Evolutionary conservation across 2,888 invertebrate species (phyloP).

Genomic region (Spisula solida): DNA sequence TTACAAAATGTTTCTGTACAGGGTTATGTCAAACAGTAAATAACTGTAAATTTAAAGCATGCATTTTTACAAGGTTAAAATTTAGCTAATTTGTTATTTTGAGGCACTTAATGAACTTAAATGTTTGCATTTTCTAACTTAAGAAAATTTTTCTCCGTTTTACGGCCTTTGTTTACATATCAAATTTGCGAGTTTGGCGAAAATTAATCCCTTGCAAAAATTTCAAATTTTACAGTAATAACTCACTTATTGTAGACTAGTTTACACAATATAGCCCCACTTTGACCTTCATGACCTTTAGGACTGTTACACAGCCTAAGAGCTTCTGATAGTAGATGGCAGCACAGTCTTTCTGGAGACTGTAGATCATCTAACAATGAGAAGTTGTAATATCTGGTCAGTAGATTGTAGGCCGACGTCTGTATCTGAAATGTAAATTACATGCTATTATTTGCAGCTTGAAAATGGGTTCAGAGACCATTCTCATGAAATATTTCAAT

Average conservation of each 20-base stretch:
- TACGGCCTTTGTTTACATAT: too few species aligned
- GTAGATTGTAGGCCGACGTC: slow-evolving; percentile 70
- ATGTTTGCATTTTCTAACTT: not conserved
- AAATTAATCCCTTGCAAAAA: too few species aligned
- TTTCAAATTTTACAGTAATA: not conserved
- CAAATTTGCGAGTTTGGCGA: too few species aligned
- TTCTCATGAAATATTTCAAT: too few species aligned
- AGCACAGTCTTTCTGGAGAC: slow-evolving; percentile 56
- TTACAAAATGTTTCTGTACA: too few species aligned
- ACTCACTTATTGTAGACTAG: slow-evolving; percentile 88
- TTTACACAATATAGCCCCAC: slow-evolving; percentile 90
- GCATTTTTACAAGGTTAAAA: too few species aligned
- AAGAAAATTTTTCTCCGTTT: too few species aligned
- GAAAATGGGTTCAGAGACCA: too few species aligned
- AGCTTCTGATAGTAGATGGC: slow-evolving; percentile 76
- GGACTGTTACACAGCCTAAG: slow-evolving; percentile 89
- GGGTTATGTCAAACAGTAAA: too few species aligned
- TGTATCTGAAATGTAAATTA: slow-evolving; percentile 70
- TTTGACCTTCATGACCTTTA: slow-evolving; percentile 90
- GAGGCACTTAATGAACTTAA: not conserved
- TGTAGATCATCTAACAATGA: slow-evolving; percentile 47
- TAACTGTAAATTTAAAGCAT: too few species aligned
- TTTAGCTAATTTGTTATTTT: too few species aligned
- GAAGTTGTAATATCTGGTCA: slow-evolving; percentile 78
- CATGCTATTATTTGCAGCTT: too few species aligned